Conservation (phyloP, 2,113 vertebrate genomes). For the Pterocles burchelli region DNA sequence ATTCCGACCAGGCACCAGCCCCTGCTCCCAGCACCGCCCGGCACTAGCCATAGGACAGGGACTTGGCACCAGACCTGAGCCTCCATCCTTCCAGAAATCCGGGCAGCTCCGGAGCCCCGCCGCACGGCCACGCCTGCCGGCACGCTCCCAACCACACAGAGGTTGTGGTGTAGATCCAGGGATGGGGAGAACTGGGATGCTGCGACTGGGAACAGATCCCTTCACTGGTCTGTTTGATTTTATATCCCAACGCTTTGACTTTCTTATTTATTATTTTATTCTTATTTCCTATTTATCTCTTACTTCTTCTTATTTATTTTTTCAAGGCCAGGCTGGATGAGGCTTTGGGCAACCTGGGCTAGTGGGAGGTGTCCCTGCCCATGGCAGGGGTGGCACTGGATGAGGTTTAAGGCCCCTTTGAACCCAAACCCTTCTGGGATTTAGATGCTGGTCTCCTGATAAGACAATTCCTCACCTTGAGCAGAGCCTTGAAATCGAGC, state of each 20-base stretch:
- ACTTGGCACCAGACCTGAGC: not conserved
- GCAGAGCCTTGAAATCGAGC: not conserved
- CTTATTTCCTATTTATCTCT: too few species aligned
- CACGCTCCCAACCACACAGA: fast-evolving
- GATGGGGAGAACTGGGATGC: not conserved
- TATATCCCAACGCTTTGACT: not conserved
- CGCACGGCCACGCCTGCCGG: not conserved
- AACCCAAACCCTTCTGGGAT: too few species aligned
- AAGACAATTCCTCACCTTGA: not conserved
- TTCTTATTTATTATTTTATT: too few species aligned
- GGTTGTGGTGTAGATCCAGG: not conserved
- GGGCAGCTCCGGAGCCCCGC: not conserved
- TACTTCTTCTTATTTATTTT: too few species aligned
- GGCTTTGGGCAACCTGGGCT: too few species aligned
- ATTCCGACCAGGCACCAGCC: not conserved
- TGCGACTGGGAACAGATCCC: not conserved
- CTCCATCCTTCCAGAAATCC: not conserved
- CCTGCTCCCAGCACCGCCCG: not conserved
- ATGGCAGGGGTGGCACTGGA: too few species aligned
- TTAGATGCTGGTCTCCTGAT: not conserved
- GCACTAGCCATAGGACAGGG: not conserved
- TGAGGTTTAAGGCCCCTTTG: too few species aligned
- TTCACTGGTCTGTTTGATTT: not conserved
- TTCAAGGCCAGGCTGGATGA: too few species aligned
- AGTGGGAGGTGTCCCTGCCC: too few species aligned